Evolutionary conservation across 2,113 vertebrate species (phyloP), one percentile per base, ranked within the genome.

Genomic region (Barnardius zonarius): DNA sequence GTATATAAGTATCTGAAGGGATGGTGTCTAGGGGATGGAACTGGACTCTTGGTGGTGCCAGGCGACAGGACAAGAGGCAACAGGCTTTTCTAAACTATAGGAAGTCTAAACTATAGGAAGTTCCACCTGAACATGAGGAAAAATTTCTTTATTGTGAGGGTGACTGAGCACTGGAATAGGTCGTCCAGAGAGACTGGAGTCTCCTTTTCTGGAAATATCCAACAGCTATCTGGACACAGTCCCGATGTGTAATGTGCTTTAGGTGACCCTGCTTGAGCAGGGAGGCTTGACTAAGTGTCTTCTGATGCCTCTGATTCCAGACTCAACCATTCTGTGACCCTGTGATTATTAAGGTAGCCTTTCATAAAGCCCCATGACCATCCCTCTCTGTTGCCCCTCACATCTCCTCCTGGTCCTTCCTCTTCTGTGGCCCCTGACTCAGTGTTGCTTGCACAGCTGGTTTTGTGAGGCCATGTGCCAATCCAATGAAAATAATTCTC

Each of bases 401-500:
- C 1, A 1, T 5, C 63, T 84, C n/a, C 44, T 74, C 20, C 49
- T 62, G 17, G 24, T 67, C 44, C 30, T 81, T 18, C 23, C 31
- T 44, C 24, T 88, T 27, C 49, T 35, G 19, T 0, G 0, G 28
- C 20, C 10, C 22, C 41, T 0, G 1, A 17, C 7, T 55, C 35
- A 33, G 28, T 9, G 39, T 15, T 76, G 17, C 48, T 76, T 61
- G 24, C 35, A n/a, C 73, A 63, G 51, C 7, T 89, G 61, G 17
- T 54, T 84, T 55, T 67, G 11, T 68, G 51, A 84, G 43, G n/a
- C 37, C 25, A 13, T 2, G n/a, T 39, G 43, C 20, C 84, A 64
- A 31, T 9, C 18, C 16, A 76, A 25, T 27, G 68, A 25, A 67
- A 43, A 46, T 6, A 1, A 14, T n/a, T 52, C 61, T 37, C 25